phyloP scores from a whole-genome alignment of 2,888 invertebrate genomes.

The Rhopalosiphum nymphaeae region DNA sequence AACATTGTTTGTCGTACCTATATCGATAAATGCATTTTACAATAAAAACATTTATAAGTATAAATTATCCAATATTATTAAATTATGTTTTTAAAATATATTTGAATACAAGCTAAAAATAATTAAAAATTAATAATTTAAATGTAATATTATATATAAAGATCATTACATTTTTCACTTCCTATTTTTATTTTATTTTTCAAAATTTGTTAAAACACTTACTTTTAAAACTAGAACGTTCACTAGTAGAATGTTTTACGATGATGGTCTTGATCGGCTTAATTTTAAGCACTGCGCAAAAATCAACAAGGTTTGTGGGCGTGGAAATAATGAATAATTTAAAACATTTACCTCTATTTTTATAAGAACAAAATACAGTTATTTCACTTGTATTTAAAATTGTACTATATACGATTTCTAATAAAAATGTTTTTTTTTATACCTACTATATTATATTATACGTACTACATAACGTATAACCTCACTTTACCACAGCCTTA shows the following conservation, averaged over 20 bases:
- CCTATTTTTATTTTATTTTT: background rate
- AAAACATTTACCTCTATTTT: background rate
- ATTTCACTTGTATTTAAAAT: background rate
- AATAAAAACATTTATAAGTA: background rate
- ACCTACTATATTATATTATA: background rate
- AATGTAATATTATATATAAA: background rate
- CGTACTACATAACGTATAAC: background rate
- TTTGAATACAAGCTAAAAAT: background rate
- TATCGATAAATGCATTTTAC: background rate
- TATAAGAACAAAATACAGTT: background rate
- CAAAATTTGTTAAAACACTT: background rate
- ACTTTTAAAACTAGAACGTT: background rate
- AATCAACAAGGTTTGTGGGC: conserved; percentile 34
- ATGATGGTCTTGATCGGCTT: conserved; percentile 52
- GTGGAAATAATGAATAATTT: background rate
- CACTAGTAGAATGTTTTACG: conserved; percentile 39
- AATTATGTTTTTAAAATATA: background rate
- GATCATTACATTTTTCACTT: background rate
- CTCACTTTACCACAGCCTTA: background rate
- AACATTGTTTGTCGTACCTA: background rate
- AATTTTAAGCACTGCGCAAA: conserved; percentile 41
- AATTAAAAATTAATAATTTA: background rate
- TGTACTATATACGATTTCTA: background rate
- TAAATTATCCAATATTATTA: background rate
- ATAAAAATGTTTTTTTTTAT: background rate